phyloP scores from a whole-genome alignment of 2,113 vertebrate species.

The Dicrurus megarhynchus region DNA sequence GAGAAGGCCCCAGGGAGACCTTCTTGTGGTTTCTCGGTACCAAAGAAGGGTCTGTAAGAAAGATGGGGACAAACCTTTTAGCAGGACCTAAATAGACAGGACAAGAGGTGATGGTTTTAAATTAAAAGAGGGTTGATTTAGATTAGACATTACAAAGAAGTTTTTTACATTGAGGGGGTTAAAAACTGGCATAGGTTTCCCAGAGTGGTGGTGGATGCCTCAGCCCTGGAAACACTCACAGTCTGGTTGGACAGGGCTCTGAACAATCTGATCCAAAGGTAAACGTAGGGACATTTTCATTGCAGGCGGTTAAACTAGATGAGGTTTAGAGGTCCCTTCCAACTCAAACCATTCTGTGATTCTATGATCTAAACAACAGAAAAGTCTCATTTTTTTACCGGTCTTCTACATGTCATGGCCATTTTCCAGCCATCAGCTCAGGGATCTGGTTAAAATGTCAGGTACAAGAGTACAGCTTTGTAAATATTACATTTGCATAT shows the following conservation, averaged over 20 bases:
- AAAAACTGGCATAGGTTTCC: neutral
- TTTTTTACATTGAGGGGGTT: neutral
- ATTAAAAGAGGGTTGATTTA: neutral
- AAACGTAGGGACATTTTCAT: neutral
- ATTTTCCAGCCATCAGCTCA: neutral
- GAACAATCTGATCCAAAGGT: neutral
- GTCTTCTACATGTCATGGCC: neutral
- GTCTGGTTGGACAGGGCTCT: neutral
- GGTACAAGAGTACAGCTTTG: neutral
- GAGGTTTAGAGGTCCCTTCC: neutral
- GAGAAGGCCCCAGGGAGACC: neutral
- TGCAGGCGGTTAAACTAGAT: neutral
- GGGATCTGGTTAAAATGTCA: neutral
- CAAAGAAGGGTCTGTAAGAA: neutral
- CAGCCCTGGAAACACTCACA: neutral
- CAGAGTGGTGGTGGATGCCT: neutral
- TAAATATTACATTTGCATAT: neutral
- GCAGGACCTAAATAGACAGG: neutral
- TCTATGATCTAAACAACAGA: neutral
- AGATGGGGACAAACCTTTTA: neutral
- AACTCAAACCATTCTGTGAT: neutral
- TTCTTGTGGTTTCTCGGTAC: neutral
- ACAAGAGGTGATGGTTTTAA: neutral
- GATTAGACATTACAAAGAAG: neutral
- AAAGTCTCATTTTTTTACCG: neutral